Evolutionary conservation across 2,113 vertebrate species (phyloP), one percentile per base, ranked within the genome.

Genomic region (Panthera leo): DNA sequence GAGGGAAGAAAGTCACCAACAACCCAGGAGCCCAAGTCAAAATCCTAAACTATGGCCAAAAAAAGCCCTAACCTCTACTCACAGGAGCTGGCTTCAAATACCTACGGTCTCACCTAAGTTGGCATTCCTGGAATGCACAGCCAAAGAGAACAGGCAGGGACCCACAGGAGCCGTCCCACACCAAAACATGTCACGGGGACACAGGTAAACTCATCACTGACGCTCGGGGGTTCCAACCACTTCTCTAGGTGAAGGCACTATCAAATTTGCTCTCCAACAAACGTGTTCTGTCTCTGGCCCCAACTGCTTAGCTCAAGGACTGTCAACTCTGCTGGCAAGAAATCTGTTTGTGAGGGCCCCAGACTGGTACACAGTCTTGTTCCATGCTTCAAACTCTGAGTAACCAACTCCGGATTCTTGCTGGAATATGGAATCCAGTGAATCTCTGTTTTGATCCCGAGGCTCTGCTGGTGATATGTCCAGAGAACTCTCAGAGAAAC

Each of bases 131-230:
- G 5, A 45, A n/a, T 0, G 36, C 73, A 65, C 45, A 25, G 67
- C 78, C 45, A 55, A 18, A 45, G 16, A 55, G 34, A 42, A 51
- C 31, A n/a, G 53, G 36, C 53, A 9, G 80, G 51, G 55, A 18
- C 14, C 0, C 1, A 15, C 0, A 1, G 73, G 58, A 18, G 34
- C 51, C 2, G 7, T 4, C 48, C 63, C 51, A 45, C 65, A 70
- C 61, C 16, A 19, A 18, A 63, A 3, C 70, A 15, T 8, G n/a
- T 19, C 36, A 4, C 29, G 19, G 68, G 55, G 3, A 36, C 15
- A 61, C 16, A 0, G 51, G 39, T 16, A 3, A 42, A 5, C 34
- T 21, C 12, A 1, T 10, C 31, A 7, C 8, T 5, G 63, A n/a
- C 76, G 4, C 39, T 4, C 2, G 0, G 25, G 21, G 34, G 14